These are phyloP conservation scores for Fundulus diaphanus DNA, from an alignment of 2,797 vertebrate species.

Conservation along the genomic window DNA sequence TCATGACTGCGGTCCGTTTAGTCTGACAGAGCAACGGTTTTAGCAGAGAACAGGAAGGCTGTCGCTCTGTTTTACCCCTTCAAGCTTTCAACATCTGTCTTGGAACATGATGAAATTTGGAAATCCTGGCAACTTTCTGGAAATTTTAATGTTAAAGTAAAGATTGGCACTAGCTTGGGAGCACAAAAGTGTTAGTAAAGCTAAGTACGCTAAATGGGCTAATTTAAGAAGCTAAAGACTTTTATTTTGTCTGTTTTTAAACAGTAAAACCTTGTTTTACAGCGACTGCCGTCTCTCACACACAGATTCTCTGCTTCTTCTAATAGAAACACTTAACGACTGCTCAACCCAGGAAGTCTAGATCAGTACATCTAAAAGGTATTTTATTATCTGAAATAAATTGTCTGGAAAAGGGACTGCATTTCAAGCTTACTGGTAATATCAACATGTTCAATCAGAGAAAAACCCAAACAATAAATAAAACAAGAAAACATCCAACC, in stretches of 20 bases:
- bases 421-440: background rate
- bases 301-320: background rate
- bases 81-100: background rate
- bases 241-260: background rate
- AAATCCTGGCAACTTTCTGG: background rate
- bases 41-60: background rate
- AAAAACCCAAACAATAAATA: background rate
- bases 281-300: background rate
- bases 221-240: background rate
- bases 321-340: background rate
- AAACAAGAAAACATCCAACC: conserved; percentile 75
- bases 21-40: background rate
- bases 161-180: background rate
- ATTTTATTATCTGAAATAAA: background rate
- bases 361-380: background rate
- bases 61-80: background rate
- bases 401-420: background rate
- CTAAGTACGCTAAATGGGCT: background rate
- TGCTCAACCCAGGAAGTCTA: background rate
- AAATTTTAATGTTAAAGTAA: background rate
- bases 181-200: background rate
- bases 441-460: background rate
- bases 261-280: background rate
- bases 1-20: background rate
- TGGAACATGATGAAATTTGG: background rate